Percentiles rank a stretch among this genome's conserved stretches.
Conservation (phyloP, 2,113 vertebrate genomes). For the Eidolon helvum region DNA sequence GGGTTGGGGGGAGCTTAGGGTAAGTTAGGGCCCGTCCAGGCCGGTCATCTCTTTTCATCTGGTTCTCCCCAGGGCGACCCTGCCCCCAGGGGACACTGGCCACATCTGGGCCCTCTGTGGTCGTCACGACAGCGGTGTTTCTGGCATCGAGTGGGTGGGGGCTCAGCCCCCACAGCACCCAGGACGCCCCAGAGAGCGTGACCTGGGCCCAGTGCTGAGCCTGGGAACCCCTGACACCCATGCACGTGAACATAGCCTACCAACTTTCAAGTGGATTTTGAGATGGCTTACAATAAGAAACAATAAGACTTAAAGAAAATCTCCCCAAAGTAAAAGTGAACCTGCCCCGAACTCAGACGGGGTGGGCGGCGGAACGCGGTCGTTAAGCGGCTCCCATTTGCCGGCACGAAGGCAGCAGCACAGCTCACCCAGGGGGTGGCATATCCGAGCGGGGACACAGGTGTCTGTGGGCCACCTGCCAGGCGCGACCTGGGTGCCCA, state of each 20-base stretch:
- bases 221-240: background rate
- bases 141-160: background rate
- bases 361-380: background rate
- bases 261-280: background rate
- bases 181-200: background rate
- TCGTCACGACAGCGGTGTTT: rapidly evolving
- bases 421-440: background rate
- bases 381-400: background rate
- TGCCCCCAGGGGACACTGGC: background rate
- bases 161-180: too few species aligned
- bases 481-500: rapidly evolving
- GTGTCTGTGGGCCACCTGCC: too few species aligned
- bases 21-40: rapidly evolving
- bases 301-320: background rate
- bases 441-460: rapidly evolving
- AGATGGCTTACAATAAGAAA: background rate
- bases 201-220: rapidly evolving
- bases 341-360: background rate
- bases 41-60: background rate
- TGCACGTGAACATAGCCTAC: background rate
- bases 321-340: background rate
- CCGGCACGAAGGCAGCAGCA: background rate
- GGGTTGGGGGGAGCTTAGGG: rapidly evolving
- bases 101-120: background rate
- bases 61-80: background rate